Evolutionary conservation across 2,888 invertebrate species (phyloP).

Genomic region (Synanthedon myopaeformis): DNA sequence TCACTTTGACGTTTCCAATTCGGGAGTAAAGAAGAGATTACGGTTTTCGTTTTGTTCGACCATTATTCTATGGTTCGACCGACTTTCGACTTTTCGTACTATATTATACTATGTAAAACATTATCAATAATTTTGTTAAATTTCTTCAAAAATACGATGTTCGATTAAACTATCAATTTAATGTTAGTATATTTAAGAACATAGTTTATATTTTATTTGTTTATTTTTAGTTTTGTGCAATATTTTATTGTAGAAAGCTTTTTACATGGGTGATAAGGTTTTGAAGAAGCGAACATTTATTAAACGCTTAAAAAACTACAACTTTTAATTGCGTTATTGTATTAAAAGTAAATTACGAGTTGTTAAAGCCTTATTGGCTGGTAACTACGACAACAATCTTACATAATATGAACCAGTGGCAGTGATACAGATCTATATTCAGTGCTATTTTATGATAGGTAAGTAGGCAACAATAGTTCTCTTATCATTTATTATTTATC

Average conservation of each 20-base stretch:
- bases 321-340: neutral
- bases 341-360: neutral
- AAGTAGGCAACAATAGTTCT: slow-evolving; percentile 15
- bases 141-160: neutral
- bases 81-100: too few relatives aligned
- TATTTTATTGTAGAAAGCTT: neutral
- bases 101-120: too few relatives aligned
- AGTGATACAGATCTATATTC: neutral
- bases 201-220: neutral
- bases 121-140: too few relatives aligned
- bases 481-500: neutral
- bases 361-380: neutral
- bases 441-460: slow-evolving; percentile 32
- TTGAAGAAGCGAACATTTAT: neutral
- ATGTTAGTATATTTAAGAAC: neutral
- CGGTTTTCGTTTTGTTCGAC: too few relatives aligned
- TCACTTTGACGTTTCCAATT: too few relatives aligned
- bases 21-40: too few relatives aligned
- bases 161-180: neutral
- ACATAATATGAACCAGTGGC: neutral
- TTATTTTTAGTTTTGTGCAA: neutral
- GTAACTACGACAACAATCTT: neutral
- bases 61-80: too few relatives aligned
- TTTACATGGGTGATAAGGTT: neutral
- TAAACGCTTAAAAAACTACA: neutral